Evolutionary conservation across 2,797 vertebrate species (phyloP), one percentile per base, ranked within the genome.

Genomic region (Sebastes variabilis): DNA sequence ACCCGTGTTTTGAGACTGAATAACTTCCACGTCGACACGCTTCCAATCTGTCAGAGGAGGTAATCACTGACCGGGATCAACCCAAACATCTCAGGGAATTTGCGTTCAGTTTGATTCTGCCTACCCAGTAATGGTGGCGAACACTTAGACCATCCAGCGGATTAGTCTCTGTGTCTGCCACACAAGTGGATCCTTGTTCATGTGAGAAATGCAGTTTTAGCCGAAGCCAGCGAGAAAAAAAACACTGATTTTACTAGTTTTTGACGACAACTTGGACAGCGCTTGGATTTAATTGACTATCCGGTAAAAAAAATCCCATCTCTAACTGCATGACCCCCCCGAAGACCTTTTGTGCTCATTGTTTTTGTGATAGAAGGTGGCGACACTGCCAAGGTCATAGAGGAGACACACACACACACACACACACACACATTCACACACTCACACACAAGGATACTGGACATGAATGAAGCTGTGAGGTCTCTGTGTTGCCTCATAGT

Each of bases 401-500:
- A 75, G 54, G 55, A 78, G 4, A 38, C 12, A 36, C 4, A 36
- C 34, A 36, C 34, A 5, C 34, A 36, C 49, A 54, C 49, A 68
- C 34, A 36, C 34, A 36, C 36, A 13, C 32, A 34, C 32, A 34
- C 32, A 34, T 9, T 2, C 30, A 8, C 30, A 32, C 30, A 32
- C 29, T 20, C 18, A 54, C 77, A 76, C 68, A 34, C 69, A 69
- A 42, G 7, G 10, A 42, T 20, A 42, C 58, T 24, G 32, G 27
- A 30, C 64, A 46, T 62, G 58, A 79, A 85, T 85, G 69, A 38
- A 80, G 70, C 81, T 58, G 25, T 38, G 61, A 52, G 42, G 55
- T 68, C 38, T 65, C 46, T 81, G 84, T 82, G 84, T 82, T 83
- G 86, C 66, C 71, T 62, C 74, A 83, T 80, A 77, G 76, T 71